Base-by-base conservation (phyloP, 2,113 vertebrate genomes). In the Laticauda colubrina region DNA sequence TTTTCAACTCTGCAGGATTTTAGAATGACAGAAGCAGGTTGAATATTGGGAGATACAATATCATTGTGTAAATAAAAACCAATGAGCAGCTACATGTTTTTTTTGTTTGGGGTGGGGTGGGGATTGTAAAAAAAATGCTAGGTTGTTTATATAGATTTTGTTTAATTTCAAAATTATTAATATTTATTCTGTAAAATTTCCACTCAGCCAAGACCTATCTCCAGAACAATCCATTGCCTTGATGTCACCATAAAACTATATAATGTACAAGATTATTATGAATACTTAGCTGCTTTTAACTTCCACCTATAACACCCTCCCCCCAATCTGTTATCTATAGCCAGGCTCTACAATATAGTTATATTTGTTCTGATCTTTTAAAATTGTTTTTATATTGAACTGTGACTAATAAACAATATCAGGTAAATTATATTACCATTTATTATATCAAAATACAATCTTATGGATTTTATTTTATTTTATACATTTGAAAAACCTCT, bases 1-100 rank as follows among this genome's bases (percentile, higher is more conserved):
- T 92, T 88, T 92, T 51, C 34, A 39, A 53, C 34, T 91, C 20
- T 91, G 90, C 48, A 91, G 51, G 57, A 87, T 53, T 87, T 87
- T n/a, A 92, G 61, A 64, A 92, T 64, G 64, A 12, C 1, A 87
- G 55, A 12, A 87, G 29, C 43, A 53, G 56, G 2, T 57, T 7
- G 29, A 61, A 64, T 12, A 91, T 61, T 29, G 48, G 57, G 51
- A 91, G 24, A 39, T 43, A 21, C 43, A 91, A n/a, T 2, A 0
- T 69, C 64, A 69, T 15, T 69, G 29, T 34, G 64, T 69, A 69
- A 69, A 69, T 6, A 69, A 69, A 69, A 26, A 61, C 87, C 23
- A 54, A 18, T 59, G 26, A 61, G 8, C 45, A 91, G 14, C 18
- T 45, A 26, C 5, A 64, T 14, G 20, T 64, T 48, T 90, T 90